Conservation (phyloP, 92 coral and sea anemone species). For the Bergia sp. region DNA sequence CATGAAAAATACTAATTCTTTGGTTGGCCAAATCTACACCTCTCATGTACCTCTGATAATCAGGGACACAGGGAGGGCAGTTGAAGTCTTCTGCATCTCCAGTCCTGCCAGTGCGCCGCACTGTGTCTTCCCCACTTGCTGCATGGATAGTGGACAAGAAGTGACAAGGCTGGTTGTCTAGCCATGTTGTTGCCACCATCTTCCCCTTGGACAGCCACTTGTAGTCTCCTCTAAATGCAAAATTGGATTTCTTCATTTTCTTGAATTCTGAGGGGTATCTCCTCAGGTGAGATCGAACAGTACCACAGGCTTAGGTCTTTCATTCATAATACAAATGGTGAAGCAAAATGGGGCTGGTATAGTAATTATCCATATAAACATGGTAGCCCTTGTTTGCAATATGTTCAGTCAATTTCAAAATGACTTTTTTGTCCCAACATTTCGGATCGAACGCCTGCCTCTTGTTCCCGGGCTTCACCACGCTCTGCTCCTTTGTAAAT, state of each 20-base stretch:
- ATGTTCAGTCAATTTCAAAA: slow-evolving; percentile 15
- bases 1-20: no score
- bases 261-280: neutral
- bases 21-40: neutral
- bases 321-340: neutral
- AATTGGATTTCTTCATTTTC: neutral
- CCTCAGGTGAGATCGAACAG: neutral
- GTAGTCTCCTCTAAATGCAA: neutral
- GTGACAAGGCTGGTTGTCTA: slow-evolving; percentile 20
- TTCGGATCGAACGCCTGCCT: neutral
- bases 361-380: neutral
- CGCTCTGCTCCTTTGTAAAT: slow-evolving; percentile 5
- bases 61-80: slow-evolving; percentile 19
- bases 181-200: slow-evolving; percentile 13
- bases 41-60: neutral
- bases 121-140: slow-evolving; percentile 1
- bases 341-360: slow-evolving; percentile 9
- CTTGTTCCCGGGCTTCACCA: neutral
- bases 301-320: slow-evolving; percentile 4
- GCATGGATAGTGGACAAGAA: neutral
- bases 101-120: slow-evolving; percentile 1
- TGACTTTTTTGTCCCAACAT: neutral
- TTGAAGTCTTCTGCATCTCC: slow-evolving; percentile 18
- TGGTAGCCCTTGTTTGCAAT: slow-evolving; percentile 29
- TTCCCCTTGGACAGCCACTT: slow-evolving; percentile 12